Conservation (phyloP, 2,888 invertebrate genomes). For the Ichneumoninae sp. region DNA sequence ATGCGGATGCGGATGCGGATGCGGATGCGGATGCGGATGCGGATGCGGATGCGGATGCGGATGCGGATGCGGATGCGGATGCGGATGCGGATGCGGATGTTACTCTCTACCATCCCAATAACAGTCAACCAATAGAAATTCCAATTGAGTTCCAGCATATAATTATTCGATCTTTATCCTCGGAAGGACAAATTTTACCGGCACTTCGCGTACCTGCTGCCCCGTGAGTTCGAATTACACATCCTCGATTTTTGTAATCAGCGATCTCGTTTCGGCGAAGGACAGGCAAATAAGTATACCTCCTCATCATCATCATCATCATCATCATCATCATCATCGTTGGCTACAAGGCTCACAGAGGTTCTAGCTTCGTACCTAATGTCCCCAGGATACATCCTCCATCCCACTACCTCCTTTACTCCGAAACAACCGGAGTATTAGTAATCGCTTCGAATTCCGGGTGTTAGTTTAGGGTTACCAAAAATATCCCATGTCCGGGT, state of each 20-base stretch:
- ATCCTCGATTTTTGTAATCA: constrained; percentile 17
- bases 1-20: too few species aligned
- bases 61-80: too few species aligned
- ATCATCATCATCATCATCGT: neutral
- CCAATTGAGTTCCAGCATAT: neutral
- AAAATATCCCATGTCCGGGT: constrained; percentile 75
- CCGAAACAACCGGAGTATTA: constrained; percentile 51
- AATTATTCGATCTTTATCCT: neutral
- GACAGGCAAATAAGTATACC: constrained; percentile 4
- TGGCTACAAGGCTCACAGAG: neutral
- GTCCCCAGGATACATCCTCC: constrained; percentile 10
- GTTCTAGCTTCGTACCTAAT: neutral
- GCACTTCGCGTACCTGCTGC: neutral
- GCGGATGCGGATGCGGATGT: too few species aligned
- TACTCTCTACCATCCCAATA: too few species aligned
- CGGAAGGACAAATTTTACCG: neutral
- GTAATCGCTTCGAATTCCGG: constrained; percentile 55
- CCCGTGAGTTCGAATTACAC: neutral
- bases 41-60: too few species aligned
- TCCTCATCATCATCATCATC: neutral
- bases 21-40: too few species aligned
- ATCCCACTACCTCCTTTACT: constrained; percentile 20
- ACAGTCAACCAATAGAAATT: neutral
- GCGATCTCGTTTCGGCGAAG: constrained; percentile 35
- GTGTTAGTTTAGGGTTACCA: constrained; percentile 76